These are phyloP conservation scores for Alentia gelatinosa DNA, from an alignment of 2,888 invertebrate species.

Conservation along the genomic window DNA sequence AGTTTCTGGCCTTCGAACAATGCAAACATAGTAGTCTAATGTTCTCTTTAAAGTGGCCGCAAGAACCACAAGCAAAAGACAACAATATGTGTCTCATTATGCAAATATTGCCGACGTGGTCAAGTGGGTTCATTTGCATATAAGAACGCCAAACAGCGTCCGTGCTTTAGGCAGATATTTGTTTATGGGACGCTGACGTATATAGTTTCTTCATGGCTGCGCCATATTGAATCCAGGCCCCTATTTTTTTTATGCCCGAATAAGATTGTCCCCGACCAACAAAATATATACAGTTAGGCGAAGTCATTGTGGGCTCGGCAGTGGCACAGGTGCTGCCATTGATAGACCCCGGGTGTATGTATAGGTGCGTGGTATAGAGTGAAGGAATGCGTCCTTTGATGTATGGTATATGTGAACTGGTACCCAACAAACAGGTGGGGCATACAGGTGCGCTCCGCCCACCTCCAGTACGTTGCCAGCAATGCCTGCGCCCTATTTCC, in stretches of 20 bases:
- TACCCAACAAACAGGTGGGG: too few species aligned
- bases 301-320: neutral
- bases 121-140: neutral
- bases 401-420: neutral
- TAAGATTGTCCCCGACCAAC: neutral
- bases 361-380: neutral
- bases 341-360: neutral
- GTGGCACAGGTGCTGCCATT: neutral
- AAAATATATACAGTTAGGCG: neutral
- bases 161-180: neutral
- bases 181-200: neutral
- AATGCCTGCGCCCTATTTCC: too few species aligned
- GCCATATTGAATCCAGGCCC: conserved; percentile 5
- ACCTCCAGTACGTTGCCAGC: too few species aligned
- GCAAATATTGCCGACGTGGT: neutral
- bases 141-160: neutral
- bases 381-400: neutral
- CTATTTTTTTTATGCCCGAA: neutral
- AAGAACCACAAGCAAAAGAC: neutral
- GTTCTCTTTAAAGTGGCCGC: neutral
- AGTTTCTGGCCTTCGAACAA: neutral
- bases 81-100: neutral
- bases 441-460: too few species aligned
- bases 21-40: neutral
- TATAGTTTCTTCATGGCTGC: neutral